These are phyloP conservation scores for Grallaria varia DNA, from an alignment of 2,113 vertebrate genomes.

Conservation along the genomic window DNA sequence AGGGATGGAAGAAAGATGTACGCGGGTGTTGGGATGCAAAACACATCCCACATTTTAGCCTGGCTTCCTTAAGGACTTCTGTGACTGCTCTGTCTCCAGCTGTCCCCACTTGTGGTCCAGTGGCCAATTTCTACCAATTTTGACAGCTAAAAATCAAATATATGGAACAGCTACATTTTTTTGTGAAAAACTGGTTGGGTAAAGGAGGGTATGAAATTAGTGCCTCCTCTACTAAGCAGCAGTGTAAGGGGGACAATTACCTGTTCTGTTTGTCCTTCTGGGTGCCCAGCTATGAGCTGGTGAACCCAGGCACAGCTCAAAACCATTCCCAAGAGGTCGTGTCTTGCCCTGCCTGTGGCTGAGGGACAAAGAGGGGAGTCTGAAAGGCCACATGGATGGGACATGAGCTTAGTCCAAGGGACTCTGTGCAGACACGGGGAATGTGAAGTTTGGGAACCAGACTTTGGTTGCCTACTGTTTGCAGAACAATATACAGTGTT, in stretches of 20 bases:
- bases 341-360: neutral
- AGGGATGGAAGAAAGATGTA: neutral
- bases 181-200: neutral
- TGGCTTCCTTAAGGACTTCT: neutral
- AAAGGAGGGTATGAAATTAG: neutral
- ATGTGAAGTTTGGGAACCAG: neutral
- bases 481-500: neutral
- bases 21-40: neutral
- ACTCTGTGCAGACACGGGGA: neutral
- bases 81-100: neutral
- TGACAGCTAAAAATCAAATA: neutral
- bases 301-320: neutral
- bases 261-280: neutral
- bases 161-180: neutral
- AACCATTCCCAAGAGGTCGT: neutral
- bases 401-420: fast-evolving
- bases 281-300: neutral
- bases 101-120: neutral
- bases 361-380: neutral
- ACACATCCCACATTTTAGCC: neutral
- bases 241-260: neutral
- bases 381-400: neutral
- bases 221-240: neutral
- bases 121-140: neutral
- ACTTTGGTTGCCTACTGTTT: neutral